Conservation (phyloP, 1,140 invertebrate genomes). For the Drosophila trapezifrons region DNA sequence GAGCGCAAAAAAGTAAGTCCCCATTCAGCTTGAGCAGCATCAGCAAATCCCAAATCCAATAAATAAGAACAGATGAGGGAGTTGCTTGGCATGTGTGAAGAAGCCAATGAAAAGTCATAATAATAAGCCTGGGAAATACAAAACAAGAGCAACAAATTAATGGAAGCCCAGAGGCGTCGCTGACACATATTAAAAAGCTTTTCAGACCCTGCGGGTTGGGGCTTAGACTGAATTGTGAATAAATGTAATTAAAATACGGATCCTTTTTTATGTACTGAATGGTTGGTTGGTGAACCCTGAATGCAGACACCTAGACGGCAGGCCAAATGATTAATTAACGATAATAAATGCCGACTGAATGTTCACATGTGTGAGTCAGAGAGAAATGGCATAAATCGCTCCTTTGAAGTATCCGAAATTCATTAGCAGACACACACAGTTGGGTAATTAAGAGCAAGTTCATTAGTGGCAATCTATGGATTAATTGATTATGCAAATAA, state of each 20-base stretch:
- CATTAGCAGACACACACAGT: constrained; percentile 12
- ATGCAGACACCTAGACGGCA: constrained; percentile 41
- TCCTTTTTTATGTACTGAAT: constrained; percentile 43
- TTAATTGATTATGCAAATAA: constrained; percentile 25
- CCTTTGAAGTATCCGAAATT: constrained; percentile 22
- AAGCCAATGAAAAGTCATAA: constrained; percentile 61
- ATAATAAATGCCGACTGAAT: constrained; percentile 15
- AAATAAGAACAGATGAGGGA: constrained; percentile 62
- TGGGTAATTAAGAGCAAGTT: constrained; percentile 29
- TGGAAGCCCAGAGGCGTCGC: constrained; percentile 8
- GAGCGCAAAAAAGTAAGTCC: constrained; percentile 51
- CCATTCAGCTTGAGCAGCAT: constrained; percentile 66
- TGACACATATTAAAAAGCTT: constrained; percentile 28
- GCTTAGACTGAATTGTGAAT: constrained; percentile 39
- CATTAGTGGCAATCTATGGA: constrained; percentile 27
- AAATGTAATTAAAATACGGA: constrained; percentile 69
- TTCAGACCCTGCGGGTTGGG: constrained; percentile 4
- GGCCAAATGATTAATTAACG: constrained; percentile 64
- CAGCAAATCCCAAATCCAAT: constrained; percentile 81
- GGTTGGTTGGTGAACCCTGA: constrained; percentile 34
- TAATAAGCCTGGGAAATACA: constrained; percentile 68
- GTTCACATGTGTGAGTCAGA: not conserved
- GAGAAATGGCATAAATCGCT: constrained; percentile 7
- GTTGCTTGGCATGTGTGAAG: constrained; percentile 37
- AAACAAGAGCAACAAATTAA: constrained; percentile 46